These are phyloP conservation scores for Glaucopsyche alexis DNA, from an alignment of 2,888 invertebrate species.

Conservation along the genomic window DNA sequence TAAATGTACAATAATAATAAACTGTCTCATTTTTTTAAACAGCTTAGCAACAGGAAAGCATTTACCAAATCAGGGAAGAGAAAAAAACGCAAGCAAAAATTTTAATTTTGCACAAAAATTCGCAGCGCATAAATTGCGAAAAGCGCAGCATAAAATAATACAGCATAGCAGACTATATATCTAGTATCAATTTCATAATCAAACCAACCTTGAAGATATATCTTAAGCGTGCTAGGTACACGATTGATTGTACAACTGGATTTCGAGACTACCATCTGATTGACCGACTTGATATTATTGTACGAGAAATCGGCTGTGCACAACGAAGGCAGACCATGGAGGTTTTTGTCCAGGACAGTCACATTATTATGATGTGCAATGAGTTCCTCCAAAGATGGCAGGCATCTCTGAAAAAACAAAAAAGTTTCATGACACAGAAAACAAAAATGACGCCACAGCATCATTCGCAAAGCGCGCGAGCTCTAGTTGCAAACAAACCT, in stretches of 20 bases:
- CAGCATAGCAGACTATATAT: not conserved
- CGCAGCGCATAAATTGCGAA: not conserved
- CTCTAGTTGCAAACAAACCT: conserved; percentile 74
- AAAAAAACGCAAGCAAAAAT: not conserved
- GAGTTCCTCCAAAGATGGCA: conserved; percentile 87
- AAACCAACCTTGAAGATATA: conserved; percentile 87
- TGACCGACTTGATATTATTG: conserved; percentile 86
- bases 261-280: conserved; percentile 87
- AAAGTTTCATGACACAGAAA: conserved; percentile 28
- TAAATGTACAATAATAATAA: not conserved
- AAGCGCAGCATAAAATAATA: not conserved
- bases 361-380: conserved; percentile 89
- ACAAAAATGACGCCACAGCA: conserved; percentile 42
- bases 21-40: not conserved
- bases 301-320: conserved; percentile 90
- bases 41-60: not conserved
- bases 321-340: conserved; percentile 89
- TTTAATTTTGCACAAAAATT: not conserved
- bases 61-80: not conserved
- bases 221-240: conserved; percentile 87
- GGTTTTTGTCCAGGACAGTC: conserved; percentile 87
- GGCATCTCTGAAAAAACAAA: conserved; percentile 82
- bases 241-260: conserved; percentile 90
- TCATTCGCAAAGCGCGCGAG: conserved; percentile 37
- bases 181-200: not conserved